phyloP scores from a whole-genome alignment of 2,888 invertebrate species.

The Hylaea fasciaria region DNA sequence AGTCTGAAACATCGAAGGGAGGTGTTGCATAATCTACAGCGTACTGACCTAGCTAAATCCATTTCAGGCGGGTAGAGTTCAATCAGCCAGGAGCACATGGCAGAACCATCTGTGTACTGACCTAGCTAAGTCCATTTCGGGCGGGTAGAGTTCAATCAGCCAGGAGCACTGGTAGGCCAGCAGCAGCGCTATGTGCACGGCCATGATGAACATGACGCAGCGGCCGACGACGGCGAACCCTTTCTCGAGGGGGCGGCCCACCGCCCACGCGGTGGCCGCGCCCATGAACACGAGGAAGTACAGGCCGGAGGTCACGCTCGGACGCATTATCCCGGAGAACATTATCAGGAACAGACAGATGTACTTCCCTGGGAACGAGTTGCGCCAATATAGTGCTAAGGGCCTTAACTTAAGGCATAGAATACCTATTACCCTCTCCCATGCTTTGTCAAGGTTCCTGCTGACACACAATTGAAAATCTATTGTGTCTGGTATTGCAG shows the following conservation, averaged over 20 bases:
- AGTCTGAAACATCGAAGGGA: too few relatives aligned
- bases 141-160: conserved; percentile 89
- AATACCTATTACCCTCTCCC: too few relatives aligned
- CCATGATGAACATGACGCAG: conserved; percentile 89
- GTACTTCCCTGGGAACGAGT: conserved; percentile 86
- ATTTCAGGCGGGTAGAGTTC: too few relatives aligned
- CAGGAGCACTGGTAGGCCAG: conserved; percentile 94
- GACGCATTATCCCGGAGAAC: conserved; percentile 90
- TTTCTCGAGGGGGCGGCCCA: conserved; percentile 89
- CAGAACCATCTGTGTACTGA: conserved; percentile 64
- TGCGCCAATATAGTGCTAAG: too few relatives aligned
- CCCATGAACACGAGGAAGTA: conserved; percentile 95
- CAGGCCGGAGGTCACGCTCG: conserved; percentile 92
- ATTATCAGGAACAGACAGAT: conserved; percentile 87
- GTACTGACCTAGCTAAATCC: too few relatives aligned
- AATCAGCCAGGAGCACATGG: too few relatives aligned
- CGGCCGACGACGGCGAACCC: conserved; percentile 91
- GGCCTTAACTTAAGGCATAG: too few relatives aligned
- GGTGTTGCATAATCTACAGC: too few relatives aligned
- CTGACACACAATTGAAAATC: too few relatives aligned
- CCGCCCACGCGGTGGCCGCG: conserved; percentile 94
- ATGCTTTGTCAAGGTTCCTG: too few relatives aligned
- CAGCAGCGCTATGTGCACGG: conserved; percentile 89
- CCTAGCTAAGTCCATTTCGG: conserved; percentile 90
- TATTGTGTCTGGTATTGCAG: too few relatives aligned